Percentiles rank a stretch among this genome's conserved stretches.
Evolutionary conservation across 2,888 invertebrate genomes (phyloP).

Genomic region (Marasmarcha lunaedactyla): DNA sequence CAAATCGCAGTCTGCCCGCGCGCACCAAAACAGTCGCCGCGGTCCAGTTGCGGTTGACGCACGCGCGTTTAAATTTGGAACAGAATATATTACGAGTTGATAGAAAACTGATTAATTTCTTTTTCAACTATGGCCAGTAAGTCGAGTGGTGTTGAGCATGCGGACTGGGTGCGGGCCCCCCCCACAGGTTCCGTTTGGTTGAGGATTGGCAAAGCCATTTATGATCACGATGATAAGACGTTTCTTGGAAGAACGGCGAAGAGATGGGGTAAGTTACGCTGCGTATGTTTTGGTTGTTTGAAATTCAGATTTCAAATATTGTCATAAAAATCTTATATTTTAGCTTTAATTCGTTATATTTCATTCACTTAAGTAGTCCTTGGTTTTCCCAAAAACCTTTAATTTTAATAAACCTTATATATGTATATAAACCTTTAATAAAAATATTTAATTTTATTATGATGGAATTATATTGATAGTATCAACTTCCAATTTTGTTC

Average conservation of each 20-base stretch:
- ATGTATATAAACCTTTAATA: no score
- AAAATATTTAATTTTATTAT: no score
- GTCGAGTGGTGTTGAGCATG: constrained; percentile 37
- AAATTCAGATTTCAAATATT: background rate
- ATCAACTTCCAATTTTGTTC: no score
- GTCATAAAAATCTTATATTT: no score
- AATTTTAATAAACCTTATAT: no score
- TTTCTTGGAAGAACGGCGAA: constrained; percentile 52
- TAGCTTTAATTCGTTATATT: no score
- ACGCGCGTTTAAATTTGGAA: constrained; percentile 16
- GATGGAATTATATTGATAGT: no score
- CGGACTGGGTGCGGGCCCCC: constrained; percentile 48
- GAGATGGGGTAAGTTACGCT: constrained; percentile 52
- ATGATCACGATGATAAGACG: constrained; percentile 48
- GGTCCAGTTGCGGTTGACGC: constrained; percentile 20
- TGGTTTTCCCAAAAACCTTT: no score
- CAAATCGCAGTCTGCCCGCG: constrained; percentile 20
- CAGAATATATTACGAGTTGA: background rate
- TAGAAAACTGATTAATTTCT: background rate
- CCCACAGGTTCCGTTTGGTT: constrained; percentile 32
- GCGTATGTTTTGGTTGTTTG: background rate
- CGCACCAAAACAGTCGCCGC: constrained; percentile 26
- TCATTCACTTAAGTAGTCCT: no score
- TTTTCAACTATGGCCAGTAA: constrained; percentile 33
- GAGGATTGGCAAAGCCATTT: constrained; percentile 33